These are phyloP conservation scores for Sardinella longiceps DNA, from an alignment of 2,797 vertebrate genomes.

Conservation along the genomic window DNA sequence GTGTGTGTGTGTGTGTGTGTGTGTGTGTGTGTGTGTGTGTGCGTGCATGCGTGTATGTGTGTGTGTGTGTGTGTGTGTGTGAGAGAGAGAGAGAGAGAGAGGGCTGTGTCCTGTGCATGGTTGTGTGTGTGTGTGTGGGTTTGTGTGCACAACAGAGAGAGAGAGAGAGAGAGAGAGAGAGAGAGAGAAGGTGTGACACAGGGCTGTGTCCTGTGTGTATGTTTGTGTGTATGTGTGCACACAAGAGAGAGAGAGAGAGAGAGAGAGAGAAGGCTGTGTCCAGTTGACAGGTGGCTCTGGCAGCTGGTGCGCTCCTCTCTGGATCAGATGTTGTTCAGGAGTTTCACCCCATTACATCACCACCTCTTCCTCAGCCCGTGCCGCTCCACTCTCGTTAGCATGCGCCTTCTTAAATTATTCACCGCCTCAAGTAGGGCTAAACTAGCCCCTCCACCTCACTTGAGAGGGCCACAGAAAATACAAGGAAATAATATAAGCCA, in stretches of 20 bases:
- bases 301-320: background rate
- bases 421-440: background rate
- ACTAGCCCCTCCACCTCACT: background rate
- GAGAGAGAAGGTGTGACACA: too few relatives aligned
- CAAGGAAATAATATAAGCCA: background rate
- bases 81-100: too few relatives aligned
- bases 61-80: too few relatives aligned
- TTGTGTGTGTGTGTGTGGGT: background rate
- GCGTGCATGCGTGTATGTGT: too few relatives aligned
- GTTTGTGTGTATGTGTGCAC: background rate
- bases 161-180: background rate
- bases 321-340: constrained; percentile 20
- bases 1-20: background rate
- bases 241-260: background rate
- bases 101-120: too few relatives aligned
- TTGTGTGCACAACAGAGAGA: background rate
- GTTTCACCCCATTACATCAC: constrained; percentile 19
- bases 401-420: constrained; percentile 23
- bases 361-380: background rate
- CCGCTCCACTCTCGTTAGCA: background rate
- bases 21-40: too few relatives aligned
- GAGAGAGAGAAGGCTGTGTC: background rate
- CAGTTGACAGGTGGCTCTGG: constrained; percentile 15
- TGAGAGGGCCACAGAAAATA: background rate
- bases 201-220: background rate